Conservation (phyloP, 2,888 invertebrate species). For the Monochamus alternatus region DNA sequence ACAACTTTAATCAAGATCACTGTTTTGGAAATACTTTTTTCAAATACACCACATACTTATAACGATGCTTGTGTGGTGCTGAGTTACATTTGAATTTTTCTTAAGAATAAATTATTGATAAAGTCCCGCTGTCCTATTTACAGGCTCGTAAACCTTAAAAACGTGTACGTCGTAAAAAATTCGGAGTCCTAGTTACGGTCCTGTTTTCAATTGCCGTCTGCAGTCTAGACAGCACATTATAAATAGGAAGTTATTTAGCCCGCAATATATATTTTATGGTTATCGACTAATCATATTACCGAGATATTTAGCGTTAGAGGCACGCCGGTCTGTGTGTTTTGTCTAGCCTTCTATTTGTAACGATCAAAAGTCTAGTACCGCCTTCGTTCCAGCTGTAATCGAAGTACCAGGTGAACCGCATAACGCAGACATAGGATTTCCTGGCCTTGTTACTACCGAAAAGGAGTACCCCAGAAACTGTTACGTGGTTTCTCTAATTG, state of each 20-base stretch:
- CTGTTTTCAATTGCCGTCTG: slow-evolving; percentile 43
- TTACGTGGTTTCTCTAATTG: too few relatives aligned
- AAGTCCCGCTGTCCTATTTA: too few relatives aligned
- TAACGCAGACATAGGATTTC: not conserved
- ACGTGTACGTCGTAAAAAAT: not conserved
- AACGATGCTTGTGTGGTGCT: too few relatives aligned
- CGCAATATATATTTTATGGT: slow-evolving; percentile 63
- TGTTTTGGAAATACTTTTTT: too few relatives aligned
- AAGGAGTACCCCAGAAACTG: too few relatives aligned
- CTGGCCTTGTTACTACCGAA: not conserved
- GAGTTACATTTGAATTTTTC: too few relatives aligned
- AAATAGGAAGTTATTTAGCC: slow-evolving; percentile 65
- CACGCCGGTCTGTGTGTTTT: slow-evolving; percentile 38
- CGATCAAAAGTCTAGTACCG: not conserved
- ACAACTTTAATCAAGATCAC: too few relatives aligned
- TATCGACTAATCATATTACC: slow-evolving; percentile 63
- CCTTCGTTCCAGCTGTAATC: not conserved
- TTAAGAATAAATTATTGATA: too few relatives aligned
- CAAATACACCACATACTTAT: too few relatives aligned
- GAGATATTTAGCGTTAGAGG: slow-evolving; percentile 47
- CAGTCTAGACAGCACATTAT: slow-evolving; percentile 65
- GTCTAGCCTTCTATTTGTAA: slow-evolving; percentile 28
- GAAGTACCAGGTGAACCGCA: not conserved
- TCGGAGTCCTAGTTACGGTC: slow-evolving; percentile 24
- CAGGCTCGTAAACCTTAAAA: not conserved